Base-by-base conservation (phyloP, 64 coral and sea anemone species). In the Hydrozoanthus tunicans region DNA sequence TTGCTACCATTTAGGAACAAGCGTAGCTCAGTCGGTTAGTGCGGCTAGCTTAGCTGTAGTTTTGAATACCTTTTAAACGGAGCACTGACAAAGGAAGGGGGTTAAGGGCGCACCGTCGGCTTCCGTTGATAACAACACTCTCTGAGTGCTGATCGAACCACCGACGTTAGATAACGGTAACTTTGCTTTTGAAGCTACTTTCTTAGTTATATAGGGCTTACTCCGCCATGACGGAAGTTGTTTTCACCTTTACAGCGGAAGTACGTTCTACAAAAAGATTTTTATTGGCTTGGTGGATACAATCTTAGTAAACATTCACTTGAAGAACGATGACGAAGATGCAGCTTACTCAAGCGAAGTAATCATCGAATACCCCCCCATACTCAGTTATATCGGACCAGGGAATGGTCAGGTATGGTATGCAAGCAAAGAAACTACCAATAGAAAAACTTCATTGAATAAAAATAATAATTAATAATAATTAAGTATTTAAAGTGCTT, bases 321-420 rank as follows among this genome's bases (percentile, higher is more conserved):
- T 88, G 51, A 88, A 59, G 68, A 88, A 88, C 69, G 59, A 59
- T 24, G 84, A 26, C 1, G 84, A 88, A 26, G 84, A 88, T 73
- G 84, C 84, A 51, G 68, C 84, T 12, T 88, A 88, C 51, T 88
- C 84, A 4, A 88, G 84, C 54, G 2, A 88, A 88, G 84, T 88
- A 59, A 59, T 1, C 55, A 25, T 88, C 13, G 56, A 55, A 6
- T 88, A 60, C 32, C 84, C 84, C 15, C 56, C 84, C 26, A 23
- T 2, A 8, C 56, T 88, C 5, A 88, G 84, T 73, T 88, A 88
- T 73, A 88, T 88, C 2, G 84, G 84, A 27, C 84, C 84, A 3
- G 84, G 69, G 10, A 4, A 4, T 52, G 15, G 60, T 51, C 68
- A 88, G 69, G 84, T 88, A 60, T 58, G 3, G 23, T 1, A n/a